These are phyloP conservation scores for Salvelinus sp. DNA, from an alignment of 2,113 vertebrate species.

Conservation along the genomic window DNA sequence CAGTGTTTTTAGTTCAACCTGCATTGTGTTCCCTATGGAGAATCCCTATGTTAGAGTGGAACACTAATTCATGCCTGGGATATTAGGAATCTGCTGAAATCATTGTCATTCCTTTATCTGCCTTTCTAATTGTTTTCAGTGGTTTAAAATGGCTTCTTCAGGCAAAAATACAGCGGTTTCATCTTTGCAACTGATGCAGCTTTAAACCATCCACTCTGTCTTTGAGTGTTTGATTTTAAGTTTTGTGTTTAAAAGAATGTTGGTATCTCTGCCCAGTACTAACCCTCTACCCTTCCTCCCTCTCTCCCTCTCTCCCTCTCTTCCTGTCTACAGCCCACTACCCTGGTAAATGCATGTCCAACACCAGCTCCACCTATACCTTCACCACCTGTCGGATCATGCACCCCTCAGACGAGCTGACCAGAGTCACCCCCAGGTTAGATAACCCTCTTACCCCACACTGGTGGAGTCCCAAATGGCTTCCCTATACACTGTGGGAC, in stretches of 20 bases:
- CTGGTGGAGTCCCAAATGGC: not conserved
- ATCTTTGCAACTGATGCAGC: not conserved
- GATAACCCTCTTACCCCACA: constrained; percentile 16
- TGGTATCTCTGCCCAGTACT: not conserved
- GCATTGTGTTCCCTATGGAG: not conserved
- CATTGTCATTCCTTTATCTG: constrained; percentile 17
- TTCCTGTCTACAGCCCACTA: constrained; percentile 80
- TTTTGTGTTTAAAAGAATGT: not conserved
- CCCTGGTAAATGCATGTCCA: constrained; percentile 96
- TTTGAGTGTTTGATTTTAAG: not conserved
- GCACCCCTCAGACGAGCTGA: constrained; percentile 95
- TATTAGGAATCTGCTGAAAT: not conserved
- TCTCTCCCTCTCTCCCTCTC: not conserved
- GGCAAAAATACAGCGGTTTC: not conserved
- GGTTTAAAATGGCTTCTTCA: not conserved
- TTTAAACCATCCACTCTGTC: not conserved
- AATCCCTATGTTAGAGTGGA: not conserved
- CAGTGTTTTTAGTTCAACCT: not conserved
- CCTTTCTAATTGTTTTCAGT: not conserved
- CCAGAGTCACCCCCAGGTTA: constrained; percentile 93
- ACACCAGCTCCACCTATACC: constrained; percentile 97
- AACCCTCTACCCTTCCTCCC: not conserved
- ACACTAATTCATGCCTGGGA: not conserved
- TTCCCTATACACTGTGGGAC: too few relatives aligned
- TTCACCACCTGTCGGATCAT: constrained; percentile 98